A percentile compares a stretch with the other conserved stretches of the same genome.
These are phyloP conservation scores for Dicranocentrus wangi DNA, from an alignment of 2,888 invertebrate species.

Conservation along the genomic window DNA sequence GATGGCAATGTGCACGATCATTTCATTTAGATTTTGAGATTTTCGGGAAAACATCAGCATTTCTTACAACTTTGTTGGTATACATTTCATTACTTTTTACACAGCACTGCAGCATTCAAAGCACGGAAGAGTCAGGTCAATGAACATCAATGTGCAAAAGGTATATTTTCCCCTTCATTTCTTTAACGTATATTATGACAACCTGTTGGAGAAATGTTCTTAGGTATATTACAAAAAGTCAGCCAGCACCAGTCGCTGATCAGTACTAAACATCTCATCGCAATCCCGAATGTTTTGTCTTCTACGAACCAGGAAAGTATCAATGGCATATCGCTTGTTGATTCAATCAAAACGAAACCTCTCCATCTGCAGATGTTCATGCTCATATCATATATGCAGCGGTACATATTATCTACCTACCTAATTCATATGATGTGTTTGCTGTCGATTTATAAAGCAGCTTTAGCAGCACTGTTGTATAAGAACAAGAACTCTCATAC, in stretches of 20 bases:
- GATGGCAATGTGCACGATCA: not conserved
- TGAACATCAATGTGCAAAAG: slow-evolving; percentile 35
- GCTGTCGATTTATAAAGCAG: not conserved
- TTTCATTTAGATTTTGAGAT: not conserved
- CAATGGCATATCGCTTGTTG: no score
- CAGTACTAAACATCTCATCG: no score
- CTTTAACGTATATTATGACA: slow-evolving; percentile 17
- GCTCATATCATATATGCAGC: not conserved
- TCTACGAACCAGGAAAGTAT: no score
- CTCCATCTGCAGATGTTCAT: not conserved
- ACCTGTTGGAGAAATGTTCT: slow-evolving; percentile 15
- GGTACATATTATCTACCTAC: no score
- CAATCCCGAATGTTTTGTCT: no score
- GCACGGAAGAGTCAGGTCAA: slow-evolving; percentile 33
- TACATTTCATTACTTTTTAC: not conserved
- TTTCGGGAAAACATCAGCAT: slow-evolving; percentile 21
- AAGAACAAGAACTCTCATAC: not conserved
- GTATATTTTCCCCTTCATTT: not conserved
- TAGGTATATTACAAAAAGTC: not conserved
- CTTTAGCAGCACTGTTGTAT: not conserved
- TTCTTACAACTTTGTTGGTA: not conserved
- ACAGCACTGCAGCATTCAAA: not conserved
- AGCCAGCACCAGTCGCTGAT: not conserved
- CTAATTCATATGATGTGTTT: not conserved
- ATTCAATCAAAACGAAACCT: slow-evolving; percentile 19